phyloP scores from a whole-genome alignment of 2,113 vertebrate genomes.

The Channa maculata region DNA sequence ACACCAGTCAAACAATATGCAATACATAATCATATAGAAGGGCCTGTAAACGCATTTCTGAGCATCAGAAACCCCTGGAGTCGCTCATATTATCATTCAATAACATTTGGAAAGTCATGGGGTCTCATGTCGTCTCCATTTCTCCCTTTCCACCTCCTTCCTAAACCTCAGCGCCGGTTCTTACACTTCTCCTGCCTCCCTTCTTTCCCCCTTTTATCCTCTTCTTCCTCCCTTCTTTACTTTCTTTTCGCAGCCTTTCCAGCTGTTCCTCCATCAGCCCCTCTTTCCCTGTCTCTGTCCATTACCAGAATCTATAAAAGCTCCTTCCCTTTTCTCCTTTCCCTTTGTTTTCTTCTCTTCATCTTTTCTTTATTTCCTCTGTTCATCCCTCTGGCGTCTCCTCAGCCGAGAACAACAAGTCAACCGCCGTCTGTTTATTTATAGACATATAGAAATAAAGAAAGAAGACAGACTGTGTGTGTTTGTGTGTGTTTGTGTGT shows the following conservation, averaged over 20 bases:
- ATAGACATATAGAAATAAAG: conserved; percentile 47
- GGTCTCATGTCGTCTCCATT: not conserved
- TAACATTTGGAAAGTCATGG: not conserved
- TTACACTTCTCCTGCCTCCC: no score
- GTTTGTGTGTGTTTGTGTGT: conserved; percentile 13
- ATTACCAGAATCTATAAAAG: conserved; percentile 4
- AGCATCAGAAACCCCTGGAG: no score
- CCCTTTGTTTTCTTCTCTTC: not conserved
- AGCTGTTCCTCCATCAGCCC: not conserved
- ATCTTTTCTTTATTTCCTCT: not conserved
- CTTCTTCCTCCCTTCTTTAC: not conserved
- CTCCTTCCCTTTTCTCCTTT: not conserved
- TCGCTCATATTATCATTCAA: no score
- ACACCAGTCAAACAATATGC: no score
- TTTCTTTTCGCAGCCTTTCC: not conserved
- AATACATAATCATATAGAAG: no score
- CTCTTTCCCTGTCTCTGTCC: not conserved
- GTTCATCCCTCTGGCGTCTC: conserved; percentile 43
- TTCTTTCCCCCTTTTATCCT: no score
- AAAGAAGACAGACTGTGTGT: conserved; percentile 12
- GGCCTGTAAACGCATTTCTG: no score
- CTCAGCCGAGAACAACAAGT: conserved; percentile 16
- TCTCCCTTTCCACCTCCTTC: not conserved
- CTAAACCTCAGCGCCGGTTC: not conserved
- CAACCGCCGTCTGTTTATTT: conserved; percentile 43